A percentile compares a stretch with the other conserved stretches of the same genome.
Conservation (phyloP, 2,113 vertebrate species). For the Indicator maculatus region DNA sequence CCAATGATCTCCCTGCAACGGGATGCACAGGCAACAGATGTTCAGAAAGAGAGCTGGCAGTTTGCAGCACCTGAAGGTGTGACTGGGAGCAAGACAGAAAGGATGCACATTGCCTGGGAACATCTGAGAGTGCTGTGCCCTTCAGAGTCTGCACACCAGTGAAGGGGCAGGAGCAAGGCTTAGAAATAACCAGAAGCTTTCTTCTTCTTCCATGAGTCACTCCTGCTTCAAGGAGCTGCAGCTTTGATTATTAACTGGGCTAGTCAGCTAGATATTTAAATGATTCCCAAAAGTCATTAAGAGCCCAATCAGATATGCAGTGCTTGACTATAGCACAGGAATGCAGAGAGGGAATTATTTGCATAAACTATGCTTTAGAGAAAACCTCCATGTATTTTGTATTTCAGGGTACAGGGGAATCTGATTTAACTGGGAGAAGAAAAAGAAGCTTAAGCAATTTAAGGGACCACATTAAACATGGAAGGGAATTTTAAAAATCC, state of each 20-base stretch:
- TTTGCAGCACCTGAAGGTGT: neutral
- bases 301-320: slow-evolving; percentile 70
- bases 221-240: slow-evolving; percentile 60
- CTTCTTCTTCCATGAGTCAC: slow-evolving; percentile 42
- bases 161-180: slow-evolving; percentile 10
- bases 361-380: slow-evolving; percentile 68
- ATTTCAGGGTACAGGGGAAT: slow-evolving; percentile 43
- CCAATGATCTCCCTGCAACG: neutral
- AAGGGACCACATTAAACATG: slow-evolving; percentile 3
- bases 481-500: neutral
- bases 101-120: slow-evolving; percentile 31
- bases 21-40: slow-evolving; percentile 34
- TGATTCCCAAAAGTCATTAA: slow-evolving; percentile 75
- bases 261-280: slow-evolving; percentile 70
- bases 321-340: slow-evolving; percentile 63
- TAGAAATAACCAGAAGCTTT: slow-evolving; percentile 50
- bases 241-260: slow-evolving; percentile 68
- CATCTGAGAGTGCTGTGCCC: slow-evolving; percentile 38
- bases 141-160: neutral
- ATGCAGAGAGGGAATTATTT: slow-evolving; percentile 70
- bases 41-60: neutral
- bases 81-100: neutral
- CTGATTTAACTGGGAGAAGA: slow-evolving; percentile 40
- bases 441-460: slow-evolving; percentile 27
- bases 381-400: slow-evolving; percentile 57